phyloP scores from a whole-genome alignment of 2,113 vertebrate species.

The Elgaria multicarinata region DNA sequence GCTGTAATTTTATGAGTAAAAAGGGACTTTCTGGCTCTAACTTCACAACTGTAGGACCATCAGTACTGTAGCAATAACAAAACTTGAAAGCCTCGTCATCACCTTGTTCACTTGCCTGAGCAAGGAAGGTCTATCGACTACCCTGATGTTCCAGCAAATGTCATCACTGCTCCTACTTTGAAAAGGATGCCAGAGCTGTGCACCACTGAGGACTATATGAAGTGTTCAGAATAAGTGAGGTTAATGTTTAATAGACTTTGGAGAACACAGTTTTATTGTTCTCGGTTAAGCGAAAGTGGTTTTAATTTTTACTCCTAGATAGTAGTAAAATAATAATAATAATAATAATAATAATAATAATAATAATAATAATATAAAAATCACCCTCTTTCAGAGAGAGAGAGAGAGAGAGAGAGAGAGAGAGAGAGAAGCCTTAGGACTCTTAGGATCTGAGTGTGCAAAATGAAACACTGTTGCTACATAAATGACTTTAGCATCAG shows the following conservation, averaged over 20 bases:
- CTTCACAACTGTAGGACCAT: not conserved
- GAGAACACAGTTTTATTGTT: not conserved
- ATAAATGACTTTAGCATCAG: conserved; percentile 7
- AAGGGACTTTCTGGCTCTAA: not conserved
- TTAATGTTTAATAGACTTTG: not conserved
- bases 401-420: too few relatives aligned
- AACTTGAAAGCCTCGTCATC: not conserved
- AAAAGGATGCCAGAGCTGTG: not conserved
- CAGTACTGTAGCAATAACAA: not conserved
- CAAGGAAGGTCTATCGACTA: not conserved
- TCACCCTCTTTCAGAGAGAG: too few relatives aligned
- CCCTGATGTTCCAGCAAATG: not conserved
- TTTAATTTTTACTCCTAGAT: not conserved
- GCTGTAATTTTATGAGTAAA: not conserved
- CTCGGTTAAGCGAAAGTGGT: not conserved
- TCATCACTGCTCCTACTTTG: not conserved
- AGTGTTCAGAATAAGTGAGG: not conserved
- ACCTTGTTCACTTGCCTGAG: not conserved
- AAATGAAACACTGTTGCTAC: conserved; percentile 43
- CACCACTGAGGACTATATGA: not conserved
- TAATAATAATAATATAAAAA: too few relatives aligned
- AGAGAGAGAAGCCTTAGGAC: conserved; percentile 12
- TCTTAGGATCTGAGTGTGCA: conserved; percentile 37
- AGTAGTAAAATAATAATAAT: conserved; percentile 36
- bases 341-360: too few relatives aligned